phyloP scores from a whole-genome alignment of 2,797 vertebrate genomes.

The Spinibarbus caldwelli region DNA sequence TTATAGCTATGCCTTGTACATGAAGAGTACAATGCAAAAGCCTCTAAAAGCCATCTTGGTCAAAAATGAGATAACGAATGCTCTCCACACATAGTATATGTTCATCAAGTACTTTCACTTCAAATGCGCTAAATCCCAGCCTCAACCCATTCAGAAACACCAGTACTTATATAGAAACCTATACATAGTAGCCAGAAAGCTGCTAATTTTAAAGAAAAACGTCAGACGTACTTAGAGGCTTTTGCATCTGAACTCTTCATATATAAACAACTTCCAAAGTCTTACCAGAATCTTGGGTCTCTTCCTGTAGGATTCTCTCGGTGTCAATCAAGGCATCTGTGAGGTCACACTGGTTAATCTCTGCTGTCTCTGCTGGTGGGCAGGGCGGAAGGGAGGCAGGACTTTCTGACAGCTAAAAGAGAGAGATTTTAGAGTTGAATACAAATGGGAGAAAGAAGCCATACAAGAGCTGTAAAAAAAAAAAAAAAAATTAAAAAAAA shows the following conservation, averaged over 20 bases:
- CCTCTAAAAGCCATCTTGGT: too few relatives aligned
- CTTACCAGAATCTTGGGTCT: conserved; percentile 71
- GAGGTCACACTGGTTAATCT: conserved; percentile 92
- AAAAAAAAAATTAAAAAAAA: too few relatives aligned
- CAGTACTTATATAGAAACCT: too few relatives aligned
- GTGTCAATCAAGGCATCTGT: conserved; percentile 91
- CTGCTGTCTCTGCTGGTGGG: conserved; percentile 87
- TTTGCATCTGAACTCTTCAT: not conserved
- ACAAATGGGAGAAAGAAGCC: not conserved
- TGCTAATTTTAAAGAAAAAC: too few relatives aligned
- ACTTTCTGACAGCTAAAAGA: conserved; percentile 79
- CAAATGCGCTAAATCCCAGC: too few relatives aligned
- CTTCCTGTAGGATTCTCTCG: conserved; percentile 79
- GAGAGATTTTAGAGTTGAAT: conserved; percentile 14
- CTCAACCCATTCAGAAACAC: too few relatives aligned
- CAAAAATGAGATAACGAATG: too few relatives aligned
- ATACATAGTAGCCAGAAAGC: too few relatives aligned
- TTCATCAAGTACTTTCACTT: too few relatives aligned
- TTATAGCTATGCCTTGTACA: not conserved
- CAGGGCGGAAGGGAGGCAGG: conserved; percentile 80
- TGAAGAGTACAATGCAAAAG: too few relatives aligned
- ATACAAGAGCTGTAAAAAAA: not conserved
- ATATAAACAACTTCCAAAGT: not conserved
- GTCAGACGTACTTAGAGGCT: too few relatives aligned
- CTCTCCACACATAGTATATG: too few relatives aligned